Evolutionary conservation across 1,140 invertebrate species (phyloP).

Genomic region (Temnothorax curvispinosus): DNA sequence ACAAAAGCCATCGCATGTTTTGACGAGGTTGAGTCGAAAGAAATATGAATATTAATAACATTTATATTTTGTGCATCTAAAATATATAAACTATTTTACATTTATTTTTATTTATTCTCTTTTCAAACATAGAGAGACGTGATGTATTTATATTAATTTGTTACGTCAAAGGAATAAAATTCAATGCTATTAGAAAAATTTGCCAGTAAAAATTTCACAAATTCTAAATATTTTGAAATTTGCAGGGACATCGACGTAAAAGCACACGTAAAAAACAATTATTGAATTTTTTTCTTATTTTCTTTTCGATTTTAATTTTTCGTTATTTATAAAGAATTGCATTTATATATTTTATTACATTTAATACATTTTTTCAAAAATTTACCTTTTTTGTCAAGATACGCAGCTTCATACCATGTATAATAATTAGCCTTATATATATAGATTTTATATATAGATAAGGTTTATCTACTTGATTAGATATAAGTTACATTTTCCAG

Average conservation of each 20-base stretch:
- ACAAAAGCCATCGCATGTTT: neutral
- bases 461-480: neutral
- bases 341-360: neutral
- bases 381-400: neutral
- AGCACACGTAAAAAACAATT: neutral
- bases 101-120: neutral
- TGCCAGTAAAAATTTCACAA: neutral
- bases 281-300: neutral
- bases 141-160: neutral
- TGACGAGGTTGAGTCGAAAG: neutral
- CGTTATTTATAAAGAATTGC: neutral
- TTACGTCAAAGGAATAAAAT: neutral
- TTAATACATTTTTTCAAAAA: neutral
- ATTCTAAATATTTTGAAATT: neutral
- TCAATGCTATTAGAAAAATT: neutral
- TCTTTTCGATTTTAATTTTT: neutral
- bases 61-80: neutral
- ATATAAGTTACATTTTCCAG: neutral
- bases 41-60: neutral
- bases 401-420: neutral
- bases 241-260: neutral
- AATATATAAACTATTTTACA: neutral
- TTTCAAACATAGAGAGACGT: neutral
- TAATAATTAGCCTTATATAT: neutral
- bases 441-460: too few species aligned